Percentiles rank a stretch among this genome's conserved stretches.
Evolutionary conservation across 2,797 vertebrate species (phyloP).

Genomic region (Rhinichthys osculus): DNA sequence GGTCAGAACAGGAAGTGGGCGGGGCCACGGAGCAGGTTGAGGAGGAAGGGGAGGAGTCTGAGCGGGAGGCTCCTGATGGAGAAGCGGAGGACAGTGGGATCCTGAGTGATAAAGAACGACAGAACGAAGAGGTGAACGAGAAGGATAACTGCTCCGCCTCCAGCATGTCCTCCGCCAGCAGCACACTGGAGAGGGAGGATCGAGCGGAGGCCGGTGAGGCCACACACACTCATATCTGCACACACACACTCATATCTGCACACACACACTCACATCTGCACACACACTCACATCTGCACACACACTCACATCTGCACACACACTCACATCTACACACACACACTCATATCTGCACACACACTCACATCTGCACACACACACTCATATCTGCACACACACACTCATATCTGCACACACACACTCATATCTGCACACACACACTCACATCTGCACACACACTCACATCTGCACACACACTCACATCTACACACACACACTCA

Average conservation of each 20-base stretch:
- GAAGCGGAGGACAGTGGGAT: slow-evolving; percentile 84
- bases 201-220: slow-evolving; percentile 83
- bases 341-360: no score
- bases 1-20: slow-evolving; percentile 45
- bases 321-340: neutral
- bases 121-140: slow-evolving; percentile 95
- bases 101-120: slow-evolving; percentile 94
- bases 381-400: neutral
- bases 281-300: neutral
- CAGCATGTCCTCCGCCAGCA: slow-evolving; percentile 95
- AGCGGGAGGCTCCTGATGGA: slow-evolving; percentile 60
- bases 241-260: neutral
- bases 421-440: neutral
- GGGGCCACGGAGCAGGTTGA: slow-evolving; percentile 54
- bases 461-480: neutral
- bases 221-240: neutral
- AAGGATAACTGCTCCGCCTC: slow-evolving; percentile 96
- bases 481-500: no score
- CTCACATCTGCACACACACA: neutral
- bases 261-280: no score
- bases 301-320: no score
- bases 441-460: no score
- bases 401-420: neutral
- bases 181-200: slow-evolving; percentile 93
- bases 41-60: slow-evolving; percentile 62